Conservation (phyloP, 2,113 vertebrate species). For the Eonycteris spelaea region DNA sequence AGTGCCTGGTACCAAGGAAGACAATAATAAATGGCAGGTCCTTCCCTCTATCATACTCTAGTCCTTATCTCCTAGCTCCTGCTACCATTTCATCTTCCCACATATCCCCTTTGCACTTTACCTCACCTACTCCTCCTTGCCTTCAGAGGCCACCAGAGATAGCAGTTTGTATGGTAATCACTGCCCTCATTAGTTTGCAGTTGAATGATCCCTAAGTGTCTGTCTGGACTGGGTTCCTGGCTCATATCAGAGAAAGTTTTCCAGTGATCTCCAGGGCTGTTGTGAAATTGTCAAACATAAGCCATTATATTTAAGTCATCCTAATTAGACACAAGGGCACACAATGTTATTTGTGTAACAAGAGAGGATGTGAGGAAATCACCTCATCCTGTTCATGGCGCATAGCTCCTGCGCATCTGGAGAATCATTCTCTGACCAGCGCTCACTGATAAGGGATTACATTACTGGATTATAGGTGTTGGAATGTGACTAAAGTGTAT, state of each 20-base stretch:
- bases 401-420: neutral
- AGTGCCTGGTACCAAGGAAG: neutral
- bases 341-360: neutral
- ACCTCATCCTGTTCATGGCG: neutral
- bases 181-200: neutral
- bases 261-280: neutral
- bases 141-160: neutral
- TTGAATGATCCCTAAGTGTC: neutral
- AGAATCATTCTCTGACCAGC: neutral
- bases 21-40: neutral
- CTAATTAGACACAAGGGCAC: neutral
- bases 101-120: neutral
- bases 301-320: neutral
- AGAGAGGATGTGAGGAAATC: neutral
- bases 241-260: constrained; percentile 26
- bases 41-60: neutral
- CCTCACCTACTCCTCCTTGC: neutral
- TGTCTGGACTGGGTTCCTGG: constrained; percentile 22
- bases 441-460: neutral
- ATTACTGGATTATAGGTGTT: neutral
- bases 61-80: neutral
- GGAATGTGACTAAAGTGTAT: neutral
- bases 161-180: constrained; percentile 41
- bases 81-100: neutral
- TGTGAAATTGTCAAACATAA: constrained; percentile 27